Evolutionary conservation across 2,888 invertebrate genomes (phyloP).

Genomic region (Acrocyrtus sp.): DNA sequence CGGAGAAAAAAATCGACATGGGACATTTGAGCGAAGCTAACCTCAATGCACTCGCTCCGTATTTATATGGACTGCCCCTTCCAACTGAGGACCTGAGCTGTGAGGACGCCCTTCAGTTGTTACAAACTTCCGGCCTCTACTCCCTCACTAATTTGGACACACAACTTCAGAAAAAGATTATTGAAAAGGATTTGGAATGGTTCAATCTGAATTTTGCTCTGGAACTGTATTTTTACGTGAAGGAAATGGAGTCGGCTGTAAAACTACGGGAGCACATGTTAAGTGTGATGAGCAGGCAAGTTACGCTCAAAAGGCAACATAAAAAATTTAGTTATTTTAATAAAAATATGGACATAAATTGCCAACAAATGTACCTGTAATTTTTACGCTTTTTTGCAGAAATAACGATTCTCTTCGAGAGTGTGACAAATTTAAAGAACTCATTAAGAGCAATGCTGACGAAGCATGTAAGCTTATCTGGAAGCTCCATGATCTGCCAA

Average conservation of each 20-base stretch:
- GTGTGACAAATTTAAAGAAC: no score
- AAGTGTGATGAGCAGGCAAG: not conserved
- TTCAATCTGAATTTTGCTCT: not conserved
- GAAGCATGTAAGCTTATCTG: no score
- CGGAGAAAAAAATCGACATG: not conserved
- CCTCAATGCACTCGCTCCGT: not conserved
- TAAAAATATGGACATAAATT: no score
- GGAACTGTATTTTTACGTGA: not conserved
- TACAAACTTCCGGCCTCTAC: not conserved
- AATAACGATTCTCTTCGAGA: no score
- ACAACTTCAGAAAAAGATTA: not conserved
- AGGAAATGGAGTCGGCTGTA: not conserved
- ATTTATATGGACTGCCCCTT: not conserved
- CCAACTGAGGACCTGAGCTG: not conserved
- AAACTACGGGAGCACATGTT: not conserved
- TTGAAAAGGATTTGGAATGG: not conserved
- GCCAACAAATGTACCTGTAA: no score
- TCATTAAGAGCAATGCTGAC: no score
- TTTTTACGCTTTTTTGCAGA: no score
- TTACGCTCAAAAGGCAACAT: no score
- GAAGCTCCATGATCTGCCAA: no score
- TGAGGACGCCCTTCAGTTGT: not conserved
- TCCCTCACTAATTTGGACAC: not conserved
- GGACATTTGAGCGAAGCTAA: not conserved
- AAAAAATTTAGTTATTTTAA: no score